Percentiles rank a stretch among this genome's conserved stretches.
Conservation (phyloP, 2,113 vertebrate species). For the Dasypus novemcinctus region DNA sequence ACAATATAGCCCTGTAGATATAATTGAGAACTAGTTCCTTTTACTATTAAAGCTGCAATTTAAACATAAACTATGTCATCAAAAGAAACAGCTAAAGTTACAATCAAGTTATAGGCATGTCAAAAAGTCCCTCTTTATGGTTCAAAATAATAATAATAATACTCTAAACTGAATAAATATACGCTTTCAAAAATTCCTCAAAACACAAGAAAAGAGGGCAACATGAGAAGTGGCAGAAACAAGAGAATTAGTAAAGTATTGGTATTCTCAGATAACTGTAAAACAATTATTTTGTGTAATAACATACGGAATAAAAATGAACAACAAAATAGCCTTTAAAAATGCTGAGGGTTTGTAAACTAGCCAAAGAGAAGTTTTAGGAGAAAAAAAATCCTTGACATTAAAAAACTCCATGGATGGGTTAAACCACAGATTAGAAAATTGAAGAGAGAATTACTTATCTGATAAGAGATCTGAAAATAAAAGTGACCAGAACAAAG, state of each 20-base stretch:
- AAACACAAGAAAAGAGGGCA: conserved; percentile 36
- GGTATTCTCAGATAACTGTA: background rate
- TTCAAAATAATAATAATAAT: background rate
- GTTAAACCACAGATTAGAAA: background rate
- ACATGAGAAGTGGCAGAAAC: background rate
- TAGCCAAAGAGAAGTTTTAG: background rate
- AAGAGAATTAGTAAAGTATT: background rate
- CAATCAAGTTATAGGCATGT: background rate
- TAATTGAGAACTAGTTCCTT: background rate
- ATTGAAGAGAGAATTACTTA: background rate
- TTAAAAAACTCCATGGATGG: background rate
- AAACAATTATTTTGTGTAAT: background rate
- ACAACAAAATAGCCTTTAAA: background rate
- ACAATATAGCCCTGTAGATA: background rate
- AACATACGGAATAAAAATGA: background rate
- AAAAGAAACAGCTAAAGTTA: conserved; percentile 16
- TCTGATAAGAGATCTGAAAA: background rate
- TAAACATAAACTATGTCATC: background rate
- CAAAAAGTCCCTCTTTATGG: conserved; percentile 3
- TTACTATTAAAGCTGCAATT: background rate
- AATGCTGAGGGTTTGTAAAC: background rate
- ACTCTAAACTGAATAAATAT: background rate
- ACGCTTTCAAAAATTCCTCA: background rate
- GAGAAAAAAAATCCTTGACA: background rate
- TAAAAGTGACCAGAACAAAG: background rate